Base-by-base conservation (phyloP, 2,113 vertebrate genomes). In the Gallinago media region DNA sequence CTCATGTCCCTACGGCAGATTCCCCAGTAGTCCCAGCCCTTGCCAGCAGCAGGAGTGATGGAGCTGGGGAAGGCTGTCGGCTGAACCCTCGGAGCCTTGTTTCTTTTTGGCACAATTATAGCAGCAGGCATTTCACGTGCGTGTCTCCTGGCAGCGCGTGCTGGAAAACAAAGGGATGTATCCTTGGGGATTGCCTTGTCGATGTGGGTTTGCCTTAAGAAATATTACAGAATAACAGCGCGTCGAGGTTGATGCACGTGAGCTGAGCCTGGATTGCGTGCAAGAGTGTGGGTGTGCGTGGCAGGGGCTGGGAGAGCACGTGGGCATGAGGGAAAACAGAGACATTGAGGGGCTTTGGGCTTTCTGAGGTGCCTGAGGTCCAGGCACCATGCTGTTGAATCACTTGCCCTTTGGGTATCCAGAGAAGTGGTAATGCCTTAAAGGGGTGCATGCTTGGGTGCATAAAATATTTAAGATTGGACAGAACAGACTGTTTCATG, bases 231-330 rank as follows among this genome's bases (percentile, higher is more conserved):
- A 12, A 15, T 31, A 71, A 34, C 58, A 34, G 4, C 0, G 0
- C 0, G 2, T 12, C 56, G 3, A 4, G 67, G 87, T 58, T 34
- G 92, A 34, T 6, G 6, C 1, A 4, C 36, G 47, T 0, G 0
- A 17, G 63, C 40, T 1, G 16, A 11, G 46, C 16, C 46, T 40
- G 40, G 59, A 4, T 8, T 3, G 12, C 0, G 2, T 3, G 72
- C n/a, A 12, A 31, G 65, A 72, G 47, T 19, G 19, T 38, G 66
- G 29, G 2, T 5, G 40, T 3, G 38, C 4, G 14, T 68, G 77
- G 38, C 38, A 44, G 9, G 4, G 65, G 32, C 70, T 34, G 6
- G 16, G 44, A 44, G 70, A 46, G 47, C 84, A 87, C 16, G 0
- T 1, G 34, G 21, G 5, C 18, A n/a, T 0, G 11, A 25, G 29